phyloP scores from a whole-genome alignment of 2,797 vertebrate species.

The Fistularia commersonii region DNA sequence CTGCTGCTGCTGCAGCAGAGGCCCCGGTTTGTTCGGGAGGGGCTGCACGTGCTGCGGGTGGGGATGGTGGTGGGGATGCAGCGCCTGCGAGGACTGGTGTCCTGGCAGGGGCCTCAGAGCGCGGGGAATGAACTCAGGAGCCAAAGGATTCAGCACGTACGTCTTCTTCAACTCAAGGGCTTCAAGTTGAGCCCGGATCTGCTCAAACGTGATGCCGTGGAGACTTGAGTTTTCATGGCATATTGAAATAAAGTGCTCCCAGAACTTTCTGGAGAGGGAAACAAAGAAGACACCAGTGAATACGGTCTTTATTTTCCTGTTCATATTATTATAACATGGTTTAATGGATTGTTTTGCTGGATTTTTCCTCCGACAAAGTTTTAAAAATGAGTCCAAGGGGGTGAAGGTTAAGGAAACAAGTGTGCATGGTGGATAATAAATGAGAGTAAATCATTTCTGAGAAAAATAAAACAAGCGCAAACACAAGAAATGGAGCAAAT shows the following conservation, averaged over 20 bases:
- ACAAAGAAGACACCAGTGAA: neutral
- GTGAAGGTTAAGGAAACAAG: too few species aligned
- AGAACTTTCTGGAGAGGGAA: conserved; percentile 87
- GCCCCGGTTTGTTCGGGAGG: conserved; percentile 70
- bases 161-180: conserved; percentile 99
- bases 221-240: conserved; percentile 97
- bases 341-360: too few species aligned
- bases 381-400: too few species aligned
- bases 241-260: conserved; percentile 96
- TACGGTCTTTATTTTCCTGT: too few species aligned
- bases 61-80: conserved; percentile 78
- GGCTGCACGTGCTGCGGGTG: conserved; percentile 70
- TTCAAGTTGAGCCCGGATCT: conserved; percentile 97
- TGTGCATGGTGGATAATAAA: too few species aligned
- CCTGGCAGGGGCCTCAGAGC: conserved; percentile 80
- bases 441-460: too few species aligned
- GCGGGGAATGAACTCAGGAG: conserved; percentile 97
- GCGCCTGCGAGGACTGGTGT: conserved; percentile 61
- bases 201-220: conserved; percentile 96
- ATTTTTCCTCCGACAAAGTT: too few species aligned
- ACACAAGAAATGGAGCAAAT: too few species aligned
- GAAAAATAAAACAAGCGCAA: too few species aligned
- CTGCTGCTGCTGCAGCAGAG: conserved; percentile 66
- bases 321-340: neutral
- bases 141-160: conserved; percentile 95